Percentiles rank a stretch among this genome's conserved stretches.
These are phyloP conservation scores for Tethea ocularis DNA, from an alignment of 2,888 invertebrate species.

Conservation along the genomic window DNA sequence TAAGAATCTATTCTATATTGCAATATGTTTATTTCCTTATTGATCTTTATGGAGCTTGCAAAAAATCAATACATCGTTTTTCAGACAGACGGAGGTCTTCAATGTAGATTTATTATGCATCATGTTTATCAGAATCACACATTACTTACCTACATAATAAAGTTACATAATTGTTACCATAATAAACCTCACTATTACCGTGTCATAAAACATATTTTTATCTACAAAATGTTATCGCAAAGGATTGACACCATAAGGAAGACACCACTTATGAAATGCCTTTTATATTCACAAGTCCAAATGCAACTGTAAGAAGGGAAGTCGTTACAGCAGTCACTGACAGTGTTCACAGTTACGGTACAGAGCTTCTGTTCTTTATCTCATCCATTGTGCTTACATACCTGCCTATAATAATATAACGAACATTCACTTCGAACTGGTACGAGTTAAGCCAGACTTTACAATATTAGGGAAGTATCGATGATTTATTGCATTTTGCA, in stretches of 20 bases:
- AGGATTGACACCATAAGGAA: not conserved
- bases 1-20: not conserved
- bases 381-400: constrained; percentile 39
- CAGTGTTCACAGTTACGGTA: constrained; percentile 52
- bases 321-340: constrained; percentile 48
- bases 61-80: not conserved
- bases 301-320: constrained; percentile 42
- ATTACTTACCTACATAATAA: not conserved
- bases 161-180: too few relatives aligned
- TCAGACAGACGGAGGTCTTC: not conserved
- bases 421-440: constrained; percentile 4
- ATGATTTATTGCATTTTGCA: not conserved
- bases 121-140: not conserved
- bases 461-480: not conserved
- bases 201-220: too few relatives aligned
- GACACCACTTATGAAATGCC: not conserved
- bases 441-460: constrained; percentile 1
- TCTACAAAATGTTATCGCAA: too few relatives aligned
- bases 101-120: not conserved
- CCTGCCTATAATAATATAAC: constrained; percentile 9
- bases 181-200: too few relatives aligned
- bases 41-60: not conserved
- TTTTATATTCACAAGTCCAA: constrained; percentile 13
- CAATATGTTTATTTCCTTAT: not conserved
- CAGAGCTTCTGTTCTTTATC: constrained; percentile 45